Evolutionary conservation across 2,797 vertebrate genomes (phyloP).

Genomic region (Ficedula albicollis): DNA sequence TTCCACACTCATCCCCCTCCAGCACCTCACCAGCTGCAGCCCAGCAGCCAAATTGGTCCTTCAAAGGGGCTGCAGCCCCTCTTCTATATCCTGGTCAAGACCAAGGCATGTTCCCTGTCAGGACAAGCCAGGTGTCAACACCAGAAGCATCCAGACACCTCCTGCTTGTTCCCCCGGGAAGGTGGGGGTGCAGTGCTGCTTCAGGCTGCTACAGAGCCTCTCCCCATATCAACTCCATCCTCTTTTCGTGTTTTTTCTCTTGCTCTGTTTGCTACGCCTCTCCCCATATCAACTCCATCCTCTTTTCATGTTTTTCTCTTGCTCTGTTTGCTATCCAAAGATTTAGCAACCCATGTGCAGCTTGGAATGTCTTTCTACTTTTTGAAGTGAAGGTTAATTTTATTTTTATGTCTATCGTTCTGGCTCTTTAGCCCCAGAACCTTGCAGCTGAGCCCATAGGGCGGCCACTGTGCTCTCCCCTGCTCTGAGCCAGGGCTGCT

Average conservation of each 20-base stretch:
- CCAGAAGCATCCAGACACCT: rapidly evolving
- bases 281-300: neutral
- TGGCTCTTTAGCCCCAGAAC: neutral
- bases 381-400: neutral
- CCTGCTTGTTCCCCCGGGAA: neutral
- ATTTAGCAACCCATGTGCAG: rapidly evolving
- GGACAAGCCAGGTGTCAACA: too few relatives aligned
- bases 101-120: rapidly evolving
- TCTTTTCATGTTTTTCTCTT: neutral
- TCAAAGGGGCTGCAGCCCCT: neutral
- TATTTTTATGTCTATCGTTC: neutral
- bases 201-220: neutral
- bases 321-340: neutral
- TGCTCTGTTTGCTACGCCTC: neutral
- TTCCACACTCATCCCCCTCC: neutral
- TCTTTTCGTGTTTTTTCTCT: neutral
- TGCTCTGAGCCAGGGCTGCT: neutral
- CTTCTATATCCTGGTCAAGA: rapidly evolving
- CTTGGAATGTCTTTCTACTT: neutral
- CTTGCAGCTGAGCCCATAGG: neutral
- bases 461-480: too few relatives aligned
- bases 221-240: neutral
- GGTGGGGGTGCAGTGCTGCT: neutral
- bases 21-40: neutral
- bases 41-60: neutral